Conservation (phyloP, 2,113 vertebrate species). For the Acanthisitta chloris region DNA sequence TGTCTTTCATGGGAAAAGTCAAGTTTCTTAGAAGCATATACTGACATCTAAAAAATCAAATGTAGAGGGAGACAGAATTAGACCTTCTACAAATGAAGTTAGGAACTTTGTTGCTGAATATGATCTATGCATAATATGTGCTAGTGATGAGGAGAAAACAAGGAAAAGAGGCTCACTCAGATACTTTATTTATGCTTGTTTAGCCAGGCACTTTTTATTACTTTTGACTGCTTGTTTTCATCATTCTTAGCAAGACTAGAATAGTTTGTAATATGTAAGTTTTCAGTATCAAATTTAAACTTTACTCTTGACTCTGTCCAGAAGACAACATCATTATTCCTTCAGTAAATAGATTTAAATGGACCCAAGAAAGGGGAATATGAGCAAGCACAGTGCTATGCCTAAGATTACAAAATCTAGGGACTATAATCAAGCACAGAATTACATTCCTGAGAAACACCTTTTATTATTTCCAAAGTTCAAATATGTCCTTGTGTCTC, state of each 20-base stretch:
- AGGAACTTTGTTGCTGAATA: neutral
- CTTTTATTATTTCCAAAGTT: neutral
- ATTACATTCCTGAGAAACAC: neutral
- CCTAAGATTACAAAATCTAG: neutral
- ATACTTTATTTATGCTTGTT: neutral
- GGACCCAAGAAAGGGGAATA: neutral
- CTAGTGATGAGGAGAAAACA: neutral
- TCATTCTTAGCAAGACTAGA: neutral
- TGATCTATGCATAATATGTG: neutral
- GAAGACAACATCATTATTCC: neutral
- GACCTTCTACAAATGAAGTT: neutral
- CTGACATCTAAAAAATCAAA: neutral
- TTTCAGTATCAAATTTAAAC: neutral
- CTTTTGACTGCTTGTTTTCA: neutral
- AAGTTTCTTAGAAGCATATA: neutral
- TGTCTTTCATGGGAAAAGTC: neutral
- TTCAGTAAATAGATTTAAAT: neutral
- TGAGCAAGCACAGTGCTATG: neutral
- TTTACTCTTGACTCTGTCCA: neutral
- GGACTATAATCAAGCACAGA: neutral
- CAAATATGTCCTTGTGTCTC: neutral
- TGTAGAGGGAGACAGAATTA: neutral
- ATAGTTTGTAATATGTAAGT: neutral
- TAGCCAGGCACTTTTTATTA: neutral
- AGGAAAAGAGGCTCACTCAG: neutral